Conservation (phyloP, 2,888 invertebrate species). For the Sylvicola cinctus region DNA sequence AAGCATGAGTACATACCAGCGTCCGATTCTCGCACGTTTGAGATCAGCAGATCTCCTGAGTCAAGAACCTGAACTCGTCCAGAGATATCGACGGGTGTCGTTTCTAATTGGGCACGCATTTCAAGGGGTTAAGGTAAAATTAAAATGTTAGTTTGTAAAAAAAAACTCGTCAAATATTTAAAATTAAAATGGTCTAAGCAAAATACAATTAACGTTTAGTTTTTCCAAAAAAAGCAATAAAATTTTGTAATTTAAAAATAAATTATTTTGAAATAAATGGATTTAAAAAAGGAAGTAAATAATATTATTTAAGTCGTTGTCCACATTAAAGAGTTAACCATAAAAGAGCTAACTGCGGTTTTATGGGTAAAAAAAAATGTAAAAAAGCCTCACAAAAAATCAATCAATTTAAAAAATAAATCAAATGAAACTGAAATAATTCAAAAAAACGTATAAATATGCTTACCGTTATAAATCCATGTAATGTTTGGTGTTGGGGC, state of each 20-base stretch:
- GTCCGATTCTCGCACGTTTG: constrained; percentile 63
- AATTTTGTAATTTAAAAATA: too few relatives aligned
- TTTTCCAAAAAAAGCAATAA: too few relatives aligned
- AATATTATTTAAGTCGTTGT: too few relatives aligned
- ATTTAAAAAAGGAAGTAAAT: too few relatives aligned
- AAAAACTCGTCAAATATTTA: constrained; percentile 2
- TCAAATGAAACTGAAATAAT: constrained; percentile 2
- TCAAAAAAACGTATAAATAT: constrained; percentile 4
- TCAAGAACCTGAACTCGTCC: constrained; percentile 71
- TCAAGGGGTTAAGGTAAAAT: constrained; percentile 9
- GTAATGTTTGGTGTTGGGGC: constrained; percentile 79
- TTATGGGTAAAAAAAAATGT: too few relatives aligned
- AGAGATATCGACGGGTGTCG: constrained; percentile 37
- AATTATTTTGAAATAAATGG: too few relatives aligned
- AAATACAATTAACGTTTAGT: too few relatives aligned
- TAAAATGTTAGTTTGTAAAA: constrained; percentile 2
- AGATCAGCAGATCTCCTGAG: constrained; percentile 71
- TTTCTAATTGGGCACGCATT: constrained; percentile 26
- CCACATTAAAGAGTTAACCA: too few relatives aligned
- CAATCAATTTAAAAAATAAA: too few relatives aligned
- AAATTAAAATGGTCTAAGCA: background rate
- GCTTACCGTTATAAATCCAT: constrained; percentile 80
- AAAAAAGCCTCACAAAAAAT: constrained; percentile 2
- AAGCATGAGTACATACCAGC: constrained; percentile 79
- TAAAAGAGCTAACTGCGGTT: too few relatives aligned